phyloP scores from a whole-genome alignment of 2,113 vertebrate genomes.

The Anoura caudifer region DNA sequence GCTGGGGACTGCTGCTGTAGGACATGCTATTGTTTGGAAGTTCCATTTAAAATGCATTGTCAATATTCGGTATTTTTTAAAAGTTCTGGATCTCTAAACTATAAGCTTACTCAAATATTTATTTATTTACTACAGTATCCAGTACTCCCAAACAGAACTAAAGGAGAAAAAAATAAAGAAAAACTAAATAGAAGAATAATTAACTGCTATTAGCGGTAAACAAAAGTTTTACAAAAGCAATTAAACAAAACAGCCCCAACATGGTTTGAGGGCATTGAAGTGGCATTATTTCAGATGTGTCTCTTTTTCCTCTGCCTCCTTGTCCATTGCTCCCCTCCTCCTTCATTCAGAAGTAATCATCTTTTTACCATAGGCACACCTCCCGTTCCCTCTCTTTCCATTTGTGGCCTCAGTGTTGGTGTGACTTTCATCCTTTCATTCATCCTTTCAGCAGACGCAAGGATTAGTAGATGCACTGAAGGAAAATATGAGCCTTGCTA shows the following conservation, averaged over 20 bases:
- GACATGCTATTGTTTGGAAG: neutral
- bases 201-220: constrained; percentile 44
- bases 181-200: neutral
- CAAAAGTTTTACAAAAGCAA: constrained; percentile 36
- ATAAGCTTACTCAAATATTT: neutral
- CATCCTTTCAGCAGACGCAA: constrained; percentile 24
- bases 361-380: neutral
- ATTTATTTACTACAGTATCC: neutral
- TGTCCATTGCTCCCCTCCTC: neutral
- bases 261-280: neutral
- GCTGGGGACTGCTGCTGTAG: neutral
- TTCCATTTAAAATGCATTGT: constrained; percentile 1
- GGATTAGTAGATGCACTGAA: constrained; percentile 32
- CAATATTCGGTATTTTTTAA: neutral
- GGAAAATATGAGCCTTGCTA: constrained; percentile 54
- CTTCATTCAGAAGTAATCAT: neutral
- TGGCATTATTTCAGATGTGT: neutral
- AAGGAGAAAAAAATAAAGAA: neutral
- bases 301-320: neutral
- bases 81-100: neutral
- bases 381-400: constrained; percentile 37
- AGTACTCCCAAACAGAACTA: neutral
- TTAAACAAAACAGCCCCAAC: neutral
- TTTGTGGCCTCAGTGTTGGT: constrained; percentile 49
- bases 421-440: constrained; percentile 46